A percentile compares a stretch with the other conserved stretches of the same genome.
These are phyloP conservation scores for Beris chalybata DNA, from an alignment of 2,888 invertebrate genomes.

Conservation along the genomic window DNA sequence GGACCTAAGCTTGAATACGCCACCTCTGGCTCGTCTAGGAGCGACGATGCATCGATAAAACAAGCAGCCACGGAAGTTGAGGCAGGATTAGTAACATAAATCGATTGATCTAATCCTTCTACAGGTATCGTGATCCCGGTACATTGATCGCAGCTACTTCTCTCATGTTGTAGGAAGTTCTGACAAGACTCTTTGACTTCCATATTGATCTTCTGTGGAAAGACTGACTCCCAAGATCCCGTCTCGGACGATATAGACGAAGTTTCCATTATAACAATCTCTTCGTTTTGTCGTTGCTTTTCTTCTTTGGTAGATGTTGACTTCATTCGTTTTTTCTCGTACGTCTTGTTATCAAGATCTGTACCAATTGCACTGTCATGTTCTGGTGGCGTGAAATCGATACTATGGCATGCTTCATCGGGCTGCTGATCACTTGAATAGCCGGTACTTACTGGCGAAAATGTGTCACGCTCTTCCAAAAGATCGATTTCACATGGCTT, in stretches of 20 bases:
- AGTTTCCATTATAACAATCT: slow-evolving; percentile 64
- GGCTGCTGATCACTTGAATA: slow-evolving; percentile 43
- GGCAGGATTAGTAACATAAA: not conserved
- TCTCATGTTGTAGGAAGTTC: slow-evolving; percentile 56
- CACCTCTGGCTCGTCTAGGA: slow-evolving; percentile 69
- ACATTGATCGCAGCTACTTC: slow-evolving; percentile 44
- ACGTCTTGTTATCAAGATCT: slow-evolving; percentile 39
- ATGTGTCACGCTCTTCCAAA: slow-evolving; percentile 54
- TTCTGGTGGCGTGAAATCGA: slow-evolving; percentile 41
- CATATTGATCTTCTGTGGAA: slow-evolving; percentile 55
- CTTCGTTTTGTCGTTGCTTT: slow-evolving; percentile 65
- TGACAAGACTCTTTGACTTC: slow-evolving; percentile 57
- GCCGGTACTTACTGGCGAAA: slow-evolving; percentile 51
- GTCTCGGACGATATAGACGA: slow-evolving; percentile 67
- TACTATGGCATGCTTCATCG: slow-evolving; percentile 14
- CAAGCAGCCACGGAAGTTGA: slow-evolving; percentile 59
- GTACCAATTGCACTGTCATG: slow-evolving; percentile 45
- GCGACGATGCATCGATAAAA: slow-evolving; percentile 77
- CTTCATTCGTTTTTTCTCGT: slow-evolving; percentile 40
- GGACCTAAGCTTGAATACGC: slow-evolving; percentile 45
- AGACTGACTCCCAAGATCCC: slow-evolving; percentile 67
- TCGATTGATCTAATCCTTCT: not conserved
- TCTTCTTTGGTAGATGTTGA: slow-evolving; percentile 59
- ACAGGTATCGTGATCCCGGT: not conserved
- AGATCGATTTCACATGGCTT: slow-evolving; percentile 54